Evolutionary conservation across 1,140 invertebrate genomes (phyloP), one percentile per base, ranked within the genome.

Genomic region (Whitmania pigra): DNA sequence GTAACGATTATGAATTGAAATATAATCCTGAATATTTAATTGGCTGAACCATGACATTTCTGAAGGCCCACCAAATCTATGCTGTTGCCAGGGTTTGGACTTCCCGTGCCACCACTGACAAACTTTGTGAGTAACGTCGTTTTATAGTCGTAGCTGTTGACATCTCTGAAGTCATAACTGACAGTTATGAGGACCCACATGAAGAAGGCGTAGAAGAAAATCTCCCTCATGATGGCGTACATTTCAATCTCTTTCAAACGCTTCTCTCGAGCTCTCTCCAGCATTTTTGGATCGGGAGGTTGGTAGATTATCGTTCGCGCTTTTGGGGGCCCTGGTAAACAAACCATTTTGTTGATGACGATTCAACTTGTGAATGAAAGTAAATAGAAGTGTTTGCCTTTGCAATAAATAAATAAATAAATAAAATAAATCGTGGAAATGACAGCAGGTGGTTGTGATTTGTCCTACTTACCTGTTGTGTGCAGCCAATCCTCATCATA

Each of bases 231-330:
- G 13, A 85, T 76, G 31, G 77, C 73, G 77, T 79, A 82, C 83
- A 85, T 85, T 75, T 83, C 78, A 22, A 83, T 77, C 76, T 85
- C 83, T 69, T 83, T 83, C 72, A 83, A 70, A 0, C 84, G 75
- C 43, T 80, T 76, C 54, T 80, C 71, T 60, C 83, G 76, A 6
- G 82, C 82, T 54, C 78, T 78, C 72, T 83, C 80, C 40, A 85
- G 76, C 5, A 76, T 71, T 18, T 72, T 75, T 18, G 79, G 77
- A 73, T 85, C 80, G 55, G 83, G 80, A 13, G 81, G 81, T 67
- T 77, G 78, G 72, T 80, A 80, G 4, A 76, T 77, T 22, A 78
- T 77, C 74, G 77, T 79, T 25, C 75, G 68, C 0, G 77, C 76
- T 71, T 73, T 43, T 20, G 76, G 66, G 11, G 74, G 73, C 2